Evolutionary conservation across 2,113 vertebrate genomes (phyloP).

Genomic region (Taurulus bubalis): DNA sequence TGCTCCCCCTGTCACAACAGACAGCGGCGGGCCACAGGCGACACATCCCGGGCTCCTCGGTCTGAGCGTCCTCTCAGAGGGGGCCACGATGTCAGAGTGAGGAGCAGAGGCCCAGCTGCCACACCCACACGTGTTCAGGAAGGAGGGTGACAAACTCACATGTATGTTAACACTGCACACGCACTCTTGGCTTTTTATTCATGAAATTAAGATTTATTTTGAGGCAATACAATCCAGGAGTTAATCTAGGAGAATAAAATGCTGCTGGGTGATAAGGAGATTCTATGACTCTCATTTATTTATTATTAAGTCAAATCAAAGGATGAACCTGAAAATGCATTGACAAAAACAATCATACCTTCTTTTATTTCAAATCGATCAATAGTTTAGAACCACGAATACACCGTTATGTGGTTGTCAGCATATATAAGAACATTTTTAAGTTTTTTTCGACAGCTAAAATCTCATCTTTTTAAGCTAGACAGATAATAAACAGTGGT

Average conservation of each 20-base stretch:
- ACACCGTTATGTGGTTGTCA: neutral
- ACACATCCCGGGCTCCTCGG: slow-evolving; percentile 11
- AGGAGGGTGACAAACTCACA: neutral
- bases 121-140: neutral
- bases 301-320: neutral
- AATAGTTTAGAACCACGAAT: neutral
- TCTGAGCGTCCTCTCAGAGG: slow-evolving; percentile 15
- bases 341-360: neutral
- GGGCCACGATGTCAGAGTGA: slow-evolving; percentile 32
- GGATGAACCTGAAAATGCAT: neutral
- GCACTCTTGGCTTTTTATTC: too few relatives aligned
- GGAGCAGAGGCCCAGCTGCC: slow-evolving; percentile 28
- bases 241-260: neutral
- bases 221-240: neutral
- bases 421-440: neutral
- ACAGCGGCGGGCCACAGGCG: slow-evolving; percentile 11
- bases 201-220: neutral
- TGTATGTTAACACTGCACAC: neutral
- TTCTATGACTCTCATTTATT: neutral
- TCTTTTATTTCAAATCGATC: neutral
- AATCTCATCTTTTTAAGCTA: neutral
- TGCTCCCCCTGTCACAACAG: slow-evolving; percentile 40
- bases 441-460: neutral
- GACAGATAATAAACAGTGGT: neutral
- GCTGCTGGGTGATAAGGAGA: neutral